Evolutionary conservation across 2,113 vertebrate genomes (phyloP).

Genomic region (Capreolus pygargus): DNA sequence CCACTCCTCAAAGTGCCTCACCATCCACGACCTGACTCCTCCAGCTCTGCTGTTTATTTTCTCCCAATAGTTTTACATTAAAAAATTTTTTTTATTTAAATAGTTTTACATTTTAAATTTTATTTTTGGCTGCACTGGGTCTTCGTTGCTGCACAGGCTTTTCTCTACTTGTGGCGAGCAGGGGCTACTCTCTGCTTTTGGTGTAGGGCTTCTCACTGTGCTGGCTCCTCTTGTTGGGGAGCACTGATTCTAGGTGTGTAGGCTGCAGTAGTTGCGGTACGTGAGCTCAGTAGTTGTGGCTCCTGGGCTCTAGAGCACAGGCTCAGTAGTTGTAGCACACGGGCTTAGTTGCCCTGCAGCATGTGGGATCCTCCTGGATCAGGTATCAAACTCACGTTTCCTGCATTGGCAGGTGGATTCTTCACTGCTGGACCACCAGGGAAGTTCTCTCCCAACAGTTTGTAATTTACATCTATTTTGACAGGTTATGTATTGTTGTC

Average conservation of each 20-base stretch:
- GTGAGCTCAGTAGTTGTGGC: neutral
- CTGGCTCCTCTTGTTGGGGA: neutral
- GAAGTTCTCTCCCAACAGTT: neutral
- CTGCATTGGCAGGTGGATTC: neutral
- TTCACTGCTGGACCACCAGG: neutral
- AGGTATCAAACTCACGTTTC: neutral
- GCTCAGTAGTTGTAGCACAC: neutral
- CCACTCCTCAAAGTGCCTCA: neutral
- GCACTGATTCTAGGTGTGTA: neutral
- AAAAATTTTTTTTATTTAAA: neutral
- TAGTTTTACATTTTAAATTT: neutral
- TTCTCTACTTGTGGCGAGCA: neutral
- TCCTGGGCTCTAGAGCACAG: neutral
- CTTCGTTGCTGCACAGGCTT: neutral
- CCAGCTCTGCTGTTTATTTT: neutral
- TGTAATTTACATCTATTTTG: neutral
- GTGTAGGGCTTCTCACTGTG: neutral
- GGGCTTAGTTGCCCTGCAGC: neutral
- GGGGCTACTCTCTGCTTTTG: neutral
- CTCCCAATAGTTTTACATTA: neutral
- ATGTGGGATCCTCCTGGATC: neutral
- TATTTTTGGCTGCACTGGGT: neutral
- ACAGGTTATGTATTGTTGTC: neutral
- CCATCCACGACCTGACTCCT: neutral
- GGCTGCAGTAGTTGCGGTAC: fast-evolving